Evolutionary conservation across 2,888 invertebrate genomes (phyloP).

Genomic region (Phytoseiulus persimilis): DNA sequence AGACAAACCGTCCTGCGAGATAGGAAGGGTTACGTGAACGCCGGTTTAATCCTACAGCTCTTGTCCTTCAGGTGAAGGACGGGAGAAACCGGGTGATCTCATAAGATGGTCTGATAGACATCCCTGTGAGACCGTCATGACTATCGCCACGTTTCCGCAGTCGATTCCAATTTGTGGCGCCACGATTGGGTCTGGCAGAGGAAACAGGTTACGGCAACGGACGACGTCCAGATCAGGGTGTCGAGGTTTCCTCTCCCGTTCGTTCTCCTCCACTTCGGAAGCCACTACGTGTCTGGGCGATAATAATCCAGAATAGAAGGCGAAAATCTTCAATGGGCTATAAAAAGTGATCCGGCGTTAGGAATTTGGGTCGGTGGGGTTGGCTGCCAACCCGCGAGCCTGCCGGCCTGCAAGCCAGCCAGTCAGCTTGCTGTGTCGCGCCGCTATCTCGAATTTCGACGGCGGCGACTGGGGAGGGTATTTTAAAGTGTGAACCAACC

Average conservation of each 20-base stretch:
- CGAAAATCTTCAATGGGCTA: slow-evolving; percentile 37
- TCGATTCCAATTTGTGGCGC: no score
- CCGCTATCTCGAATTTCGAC: slow-evolving; percentile 37
- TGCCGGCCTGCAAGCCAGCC: no score
- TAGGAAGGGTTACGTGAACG: no score
- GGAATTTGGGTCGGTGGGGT: neutral
- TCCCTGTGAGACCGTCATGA: no score
- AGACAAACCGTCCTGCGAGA: no score
- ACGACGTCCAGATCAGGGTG: neutral
- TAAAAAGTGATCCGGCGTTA: slow-evolving; percentile 24
- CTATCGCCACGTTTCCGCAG: no score
- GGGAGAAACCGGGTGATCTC: no score
- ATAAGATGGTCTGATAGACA: no score
- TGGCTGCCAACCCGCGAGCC: neutral
- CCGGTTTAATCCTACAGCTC: no score
- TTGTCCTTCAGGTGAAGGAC: no score
- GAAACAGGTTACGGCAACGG: neutral
- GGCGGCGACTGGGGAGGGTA: slow-evolving; percentile 12
- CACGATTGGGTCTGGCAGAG: no score
- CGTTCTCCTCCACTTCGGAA: neutral
- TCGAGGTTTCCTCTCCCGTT: neutral
- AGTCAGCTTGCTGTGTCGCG: slow-evolving; percentile 12
- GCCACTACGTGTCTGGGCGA: neutral
- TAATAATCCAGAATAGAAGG: slow-evolving; percentile 7
- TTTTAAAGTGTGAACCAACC: slow-evolving; percentile 34